Percentiles rank a stretch among this genome's conserved stretches.
phyloP scores from a whole-genome alignment of 2,113 vertebrate genomes.

The Phaethon lepturus region DNA sequence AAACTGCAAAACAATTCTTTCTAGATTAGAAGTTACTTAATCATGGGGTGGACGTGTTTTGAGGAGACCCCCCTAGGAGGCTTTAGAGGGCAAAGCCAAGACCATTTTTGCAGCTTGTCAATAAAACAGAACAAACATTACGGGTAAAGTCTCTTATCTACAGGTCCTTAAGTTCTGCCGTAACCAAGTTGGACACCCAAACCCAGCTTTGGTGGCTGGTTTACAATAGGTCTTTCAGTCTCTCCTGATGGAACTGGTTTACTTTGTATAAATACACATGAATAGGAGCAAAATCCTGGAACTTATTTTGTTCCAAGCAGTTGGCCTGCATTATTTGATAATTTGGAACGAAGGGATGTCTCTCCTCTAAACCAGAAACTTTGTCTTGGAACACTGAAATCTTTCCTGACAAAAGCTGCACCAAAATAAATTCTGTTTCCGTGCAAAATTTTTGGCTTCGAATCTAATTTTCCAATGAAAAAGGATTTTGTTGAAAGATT shows the following conservation, averaged over 20 bases:
- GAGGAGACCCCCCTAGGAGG: not conserved
- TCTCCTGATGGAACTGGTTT: not conserved
- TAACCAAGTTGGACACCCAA: not conserved
- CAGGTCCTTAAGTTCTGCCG: not conserved
- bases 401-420: not conserved
- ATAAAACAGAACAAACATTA: not conserved
- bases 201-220: not conserved
- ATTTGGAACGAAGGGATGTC: not conserved
- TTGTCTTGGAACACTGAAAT: not conserved
- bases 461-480: not conserved
- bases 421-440: not conserved
- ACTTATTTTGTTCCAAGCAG: not conserved
- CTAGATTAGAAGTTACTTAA: not conserved
- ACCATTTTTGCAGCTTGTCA: not conserved
- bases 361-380: slow-evolving; percentile 11
- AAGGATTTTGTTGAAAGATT: not conserved
- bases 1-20: not conserved
- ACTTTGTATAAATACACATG: not conserved
- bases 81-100: not conserved
- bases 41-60: not conserved
- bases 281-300: not conserved
- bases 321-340: not conserved
- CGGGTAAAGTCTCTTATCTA: not conserved
- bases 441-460: not conserved
- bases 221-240: not conserved